Base-by-base conservation (phyloP, 2,888 invertebrate genomes). In the Spodoptera littoralis region DNA sequence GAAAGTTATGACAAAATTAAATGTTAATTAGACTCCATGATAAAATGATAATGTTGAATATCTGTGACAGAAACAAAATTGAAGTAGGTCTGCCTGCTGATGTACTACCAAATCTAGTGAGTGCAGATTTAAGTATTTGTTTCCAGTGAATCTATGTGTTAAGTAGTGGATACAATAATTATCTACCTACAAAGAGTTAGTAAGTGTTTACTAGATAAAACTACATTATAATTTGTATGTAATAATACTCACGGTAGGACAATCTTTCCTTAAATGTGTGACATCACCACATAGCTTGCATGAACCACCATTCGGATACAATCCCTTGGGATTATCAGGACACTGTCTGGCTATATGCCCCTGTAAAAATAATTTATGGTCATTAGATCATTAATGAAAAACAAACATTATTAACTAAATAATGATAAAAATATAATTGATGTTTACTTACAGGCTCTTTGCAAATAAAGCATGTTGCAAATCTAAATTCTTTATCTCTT, bases 311-410 rank as follows among this genome's bases (percentile, higher is more conserved):
- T 97, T 96, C 0, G 98, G 98, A 92, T 98, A 98, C 8, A 98
- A 90, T 0, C 98, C 98, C 83, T 96, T 96, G 0, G 97, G 96
- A 93, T 98, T 98, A 84, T 98, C 97, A 4, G 98, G 97, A 89
- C 98, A 99, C 82, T 98, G 97, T 67, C 96, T 96, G 0, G 98
- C 96, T 79, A 98, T 96, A 88, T 99, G 98, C 6, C 98, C 98
- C 90, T 95, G 86, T 30, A 88, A 90, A 61, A 60, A 55, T 30
- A 63, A 58, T 45, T 12, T 18, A 44, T 64, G 22, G 50, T 22
- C 11, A 27, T 30, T 49, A 53, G 42, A 8, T 49, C 55, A 47
- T 45, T 51, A 22, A 41, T 27, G 3, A 22, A 13, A 22, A 1
- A 11, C 27, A 27, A 11, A 27, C 2, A 24, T 36, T 6, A 18